These are phyloP conservation scores for Calephelis virginiensis DNA, from an alignment of 1,140 invertebrate genomes.

Conservation along the genomic window DNA sequence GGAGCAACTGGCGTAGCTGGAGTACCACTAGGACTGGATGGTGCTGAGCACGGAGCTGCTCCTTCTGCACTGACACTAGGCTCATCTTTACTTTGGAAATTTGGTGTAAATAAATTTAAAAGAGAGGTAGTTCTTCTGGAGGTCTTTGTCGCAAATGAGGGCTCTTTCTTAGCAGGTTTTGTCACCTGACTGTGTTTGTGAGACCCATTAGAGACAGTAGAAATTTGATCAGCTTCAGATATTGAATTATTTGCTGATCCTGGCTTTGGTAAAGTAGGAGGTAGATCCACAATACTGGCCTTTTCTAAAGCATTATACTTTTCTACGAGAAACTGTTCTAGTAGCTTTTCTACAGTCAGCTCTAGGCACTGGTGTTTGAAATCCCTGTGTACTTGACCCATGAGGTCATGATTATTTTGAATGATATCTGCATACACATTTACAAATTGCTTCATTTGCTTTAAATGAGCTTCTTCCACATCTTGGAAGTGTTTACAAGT, in stretches of 20 bases:
- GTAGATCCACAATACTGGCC: slow-evolving; percentile 84
- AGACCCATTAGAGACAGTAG: slow-evolving; percentile 71
- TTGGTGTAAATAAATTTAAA: slow-evolving; percentile 96
- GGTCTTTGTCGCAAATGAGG: slow-evolving; percentile 83
- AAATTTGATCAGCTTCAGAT: slow-evolving; percentile 75
- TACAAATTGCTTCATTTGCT: slow-evolving; percentile 97
- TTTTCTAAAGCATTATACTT: slow-evolving; percentile 95
- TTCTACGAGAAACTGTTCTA: slow-evolving; percentile 93
- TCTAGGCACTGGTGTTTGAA: slow-evolving; percentile 94
- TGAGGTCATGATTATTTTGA: slow-evolving; percentile 92
- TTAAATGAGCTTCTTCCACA: slow-evolving; percentile 93
- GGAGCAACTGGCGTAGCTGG: slow-evolving; percentile 61
- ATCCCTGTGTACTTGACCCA: slow-evolving; percentile 93
- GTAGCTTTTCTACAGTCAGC: slow-evolving; percentile 93
- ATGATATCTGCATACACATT: slow-evolving; percentile 92
- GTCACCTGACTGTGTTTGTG: slow-evolving; percentile 63
- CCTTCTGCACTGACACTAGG: slow-evolving; percentile 71
- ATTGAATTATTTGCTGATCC: slow-evolving; percentile 75
- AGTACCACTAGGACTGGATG: slow-evolving; percentile 81
- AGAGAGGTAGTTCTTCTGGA: slow-evolving; percentile 95
- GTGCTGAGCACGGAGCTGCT: slow-evolving; percentile 78
- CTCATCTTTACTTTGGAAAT: slow-evolving; percentile 90
- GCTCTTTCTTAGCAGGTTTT: slow-evolving; percentile 70
- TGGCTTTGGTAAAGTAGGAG: slow-evolving; percentile 64
- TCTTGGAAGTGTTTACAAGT: slow-evolving; percentile 97